Base-by-base conservation (phyloP, 2,113 vertebrate genomes). In the Lichenostomus cassidix region DNA sequence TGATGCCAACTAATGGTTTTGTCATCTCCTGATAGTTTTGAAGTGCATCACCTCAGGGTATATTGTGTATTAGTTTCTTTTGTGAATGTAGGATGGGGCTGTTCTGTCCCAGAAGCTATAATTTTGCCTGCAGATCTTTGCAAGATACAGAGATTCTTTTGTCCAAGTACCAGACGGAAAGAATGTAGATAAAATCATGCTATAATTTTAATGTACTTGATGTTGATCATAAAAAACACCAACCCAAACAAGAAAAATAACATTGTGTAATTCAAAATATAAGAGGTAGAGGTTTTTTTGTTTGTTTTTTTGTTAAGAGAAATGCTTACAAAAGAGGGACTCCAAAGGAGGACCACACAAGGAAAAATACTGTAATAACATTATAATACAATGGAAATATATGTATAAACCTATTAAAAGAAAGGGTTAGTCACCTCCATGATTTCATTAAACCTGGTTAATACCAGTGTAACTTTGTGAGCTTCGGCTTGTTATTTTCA, bases 61-160 rank as follows among this genome's bases (percentile, higher is more conserved):
- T 60, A 52, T 69, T 6, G 6, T 81, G 39, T 69, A 44, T 96
- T 92, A 44, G 28, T 71, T 96, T 88, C 60, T 91, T 96, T 83
- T 81, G 59, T 91, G 77, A 53, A 37, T 53, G 59, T 49, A 6
- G 5, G 41, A 65, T 90, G 64, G 60, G 50, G 69, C 92, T 63
- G 39, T 46, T 14, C 60, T 81, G 58, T 78, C 64, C 55, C 83
- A 88, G 87, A 95, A 94, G 56, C 60, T 71, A 2, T 87, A 89
- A 96, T 90, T 96, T 95, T 92, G 87, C 73, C 63, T 88, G 52
- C 19, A 80, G 50, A 68, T 73, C 14, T 95, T 63, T 93, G 74
- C 68, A 89, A 95, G 90, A 80, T 41, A n/a, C 2, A 49, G 47
- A 77, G 47, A 82, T 73, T 80, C 60, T 86, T 94, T 95, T 95